These are phyloP conservation scores for Parthenolecanium corni DNA, from an alignment of 2,888 invertebrate species.

Conservation along the genomic window DNA sequence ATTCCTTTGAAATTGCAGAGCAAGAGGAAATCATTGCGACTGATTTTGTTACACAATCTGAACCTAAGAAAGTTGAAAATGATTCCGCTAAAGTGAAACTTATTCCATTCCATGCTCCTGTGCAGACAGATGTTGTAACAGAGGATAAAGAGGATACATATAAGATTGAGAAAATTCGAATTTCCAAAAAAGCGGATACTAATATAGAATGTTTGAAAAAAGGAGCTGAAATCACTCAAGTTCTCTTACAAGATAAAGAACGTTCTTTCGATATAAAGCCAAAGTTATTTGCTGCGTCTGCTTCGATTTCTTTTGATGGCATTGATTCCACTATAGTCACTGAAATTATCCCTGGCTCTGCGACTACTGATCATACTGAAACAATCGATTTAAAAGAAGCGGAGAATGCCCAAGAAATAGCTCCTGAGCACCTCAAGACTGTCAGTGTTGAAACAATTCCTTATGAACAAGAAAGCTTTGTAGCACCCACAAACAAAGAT, in stretches of 20 bases:
- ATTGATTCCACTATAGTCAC: conserved; percentile 40
- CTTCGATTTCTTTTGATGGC: conserved; percentile 35
- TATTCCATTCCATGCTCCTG: conserved; percentile 43
- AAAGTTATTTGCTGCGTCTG: conserved; percentile 34
- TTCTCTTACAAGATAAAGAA: conserved; percentile 48
- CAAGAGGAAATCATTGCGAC: conserved; percentile 34
- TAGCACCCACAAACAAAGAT: conserved; percentile 31
- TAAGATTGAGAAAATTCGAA: conserved; percentile 38
- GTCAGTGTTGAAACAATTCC: conserved; percentile 40
- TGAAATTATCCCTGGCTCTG: conserved; percentile 36
- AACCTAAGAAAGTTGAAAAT: conserved; percentile 34
- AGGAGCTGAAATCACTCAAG: conserved; percentile 38
- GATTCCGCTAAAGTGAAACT: conserved; percentile 34
- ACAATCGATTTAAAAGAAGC: background rate
- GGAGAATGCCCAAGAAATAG: background rate
- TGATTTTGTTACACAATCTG: conserved; percentile 36
- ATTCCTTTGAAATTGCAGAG: conserved; percentile 34
- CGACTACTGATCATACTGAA: background rate
- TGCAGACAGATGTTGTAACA: conserved; percentile 44
- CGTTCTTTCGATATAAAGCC: conserved; percentile 39
- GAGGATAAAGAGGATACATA: conserved; percentile 38
- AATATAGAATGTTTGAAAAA: conserved; percentile 39
- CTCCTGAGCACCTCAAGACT: conserved; percentile 39
- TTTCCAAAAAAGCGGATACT: conserved; percentile 40
- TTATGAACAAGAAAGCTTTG: conserved; percentile 36